These are phyloP conservation scores for Suillia variegata DNA, from an alignment of 2,888 invertebrate genomes.

Conservation along the genomic window DNA sequence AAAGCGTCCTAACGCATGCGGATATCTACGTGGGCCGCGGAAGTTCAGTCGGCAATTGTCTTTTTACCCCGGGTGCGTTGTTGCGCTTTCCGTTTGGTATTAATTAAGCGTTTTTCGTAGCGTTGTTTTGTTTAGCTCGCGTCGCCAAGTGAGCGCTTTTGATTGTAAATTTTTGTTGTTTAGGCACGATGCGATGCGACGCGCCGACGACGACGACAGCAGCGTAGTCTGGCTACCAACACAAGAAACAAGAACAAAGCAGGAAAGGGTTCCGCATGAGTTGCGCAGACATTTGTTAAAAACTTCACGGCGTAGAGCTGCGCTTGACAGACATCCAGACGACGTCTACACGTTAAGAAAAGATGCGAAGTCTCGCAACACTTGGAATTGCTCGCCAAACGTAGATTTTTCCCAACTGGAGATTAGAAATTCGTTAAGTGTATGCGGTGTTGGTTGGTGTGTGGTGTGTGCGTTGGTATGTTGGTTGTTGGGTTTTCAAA, in stretches of 20 bases:
- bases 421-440: no score
- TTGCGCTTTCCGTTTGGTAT: slow-evolving; percentile 17
- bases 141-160: not conserved
- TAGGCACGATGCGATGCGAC: not conserved
- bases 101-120: slow-evolving; percentile 25
- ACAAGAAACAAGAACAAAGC: not conserved
- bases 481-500: no score
- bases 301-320: not conserved
- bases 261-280: not conserved
- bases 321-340: not conserved
- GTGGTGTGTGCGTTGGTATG: no score
- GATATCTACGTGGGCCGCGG: not conserved
- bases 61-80: not conserved
- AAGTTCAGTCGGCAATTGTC: not conserved
- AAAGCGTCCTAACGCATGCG: not conserved
- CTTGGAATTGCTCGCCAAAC: no score
- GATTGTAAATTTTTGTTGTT: not conserved
- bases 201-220: not conserved
- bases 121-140: slow-evolving; percentile 1
- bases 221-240: not conserved
- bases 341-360: no score
- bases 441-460: no score
- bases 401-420: no score
- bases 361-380: no score
- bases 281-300: not conserved